These are phyloP conservation scores for Leptopilina myrica DNA, from an alignment of 2,888 invertebrate species.

Conservation along the genomic window DNA sequence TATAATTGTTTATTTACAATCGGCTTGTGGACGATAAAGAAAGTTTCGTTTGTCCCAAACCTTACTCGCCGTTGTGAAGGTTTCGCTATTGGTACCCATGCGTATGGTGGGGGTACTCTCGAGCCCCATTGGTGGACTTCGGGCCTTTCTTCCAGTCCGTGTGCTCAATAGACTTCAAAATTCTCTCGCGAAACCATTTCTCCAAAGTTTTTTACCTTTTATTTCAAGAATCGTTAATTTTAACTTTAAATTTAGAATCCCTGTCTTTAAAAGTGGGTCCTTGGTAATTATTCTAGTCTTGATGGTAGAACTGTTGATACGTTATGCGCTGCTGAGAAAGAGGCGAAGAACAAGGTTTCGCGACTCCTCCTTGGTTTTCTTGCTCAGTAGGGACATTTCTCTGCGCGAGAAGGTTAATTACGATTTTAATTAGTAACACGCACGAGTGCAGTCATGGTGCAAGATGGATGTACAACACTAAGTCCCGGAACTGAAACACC, in stretches of 20 bases:
- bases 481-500: constrained; percentile 19
- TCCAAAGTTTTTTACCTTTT: background rate
- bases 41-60: too few relatives aligned
- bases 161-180: too few relatives aligned
- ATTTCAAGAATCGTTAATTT: background rate
- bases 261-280: background rate
- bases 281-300: background rate
- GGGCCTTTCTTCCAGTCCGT: too few relatives aligned
- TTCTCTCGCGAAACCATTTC: too few relatives aligned
- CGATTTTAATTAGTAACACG: constrained; percentile 61
- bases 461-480: constrained; percentile 37
- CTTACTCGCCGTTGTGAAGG: too few relatives aligned
- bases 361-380: constrained; percentile 12
- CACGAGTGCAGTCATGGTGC: constrained; percentile 38
- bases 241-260: background rate
- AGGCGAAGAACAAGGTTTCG: background rate
- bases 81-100: too few relatives aligned
- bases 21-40: too few relatives aligned
- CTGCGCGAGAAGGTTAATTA: constrained; percentile 53
- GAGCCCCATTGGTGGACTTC: too few relatives aligned
- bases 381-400: constrained; percentile 10
- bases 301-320: background rate
- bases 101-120: too few relatives aligned
- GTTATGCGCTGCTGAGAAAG: background rate
- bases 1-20: too few relatives aligned